phyloP scores from a whole-genome alignment of 1,140 invertebrate genomes.

The Dufourea novaeangliae region DNA sequence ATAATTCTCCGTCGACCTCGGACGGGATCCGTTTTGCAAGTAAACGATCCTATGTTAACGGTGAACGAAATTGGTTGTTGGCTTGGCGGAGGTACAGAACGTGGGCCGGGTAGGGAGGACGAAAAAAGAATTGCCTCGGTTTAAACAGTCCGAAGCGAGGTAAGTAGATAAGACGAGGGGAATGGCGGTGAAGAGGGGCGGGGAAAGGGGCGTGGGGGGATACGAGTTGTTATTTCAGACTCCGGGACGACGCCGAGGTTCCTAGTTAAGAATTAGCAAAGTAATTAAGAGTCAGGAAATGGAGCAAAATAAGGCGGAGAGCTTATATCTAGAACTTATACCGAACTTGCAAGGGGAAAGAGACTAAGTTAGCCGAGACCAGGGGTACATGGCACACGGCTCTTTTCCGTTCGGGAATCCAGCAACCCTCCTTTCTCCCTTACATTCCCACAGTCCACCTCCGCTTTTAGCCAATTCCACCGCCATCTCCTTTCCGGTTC shows the following conservation, averaged over 20 bases:
- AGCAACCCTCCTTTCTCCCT: slow-evolving; percentile 51
- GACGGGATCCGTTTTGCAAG: slow-evolving; percentile 35
- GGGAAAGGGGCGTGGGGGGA: slow-evolving; percentile 33
- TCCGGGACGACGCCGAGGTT: slow-evolving; percentile 68
- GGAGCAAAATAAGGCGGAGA: slow-evolving; percentile 73
- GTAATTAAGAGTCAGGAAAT: slow-evolving; percentile 78
- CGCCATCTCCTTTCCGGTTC: slow-evolving; percentile 54
- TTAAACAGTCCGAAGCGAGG: slow-evolving; percentile 52
- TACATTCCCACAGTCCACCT: slow-evolving; percentile 41
- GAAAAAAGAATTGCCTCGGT: slow-evolving; percentile 54
- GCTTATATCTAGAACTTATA: slow-evolving; percentile 73
- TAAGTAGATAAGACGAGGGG: slow-evolving; percentile 36
- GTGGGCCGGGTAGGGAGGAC: slow-evolving; percentile 19
- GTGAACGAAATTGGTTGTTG: slow-evolving; percentile 57
- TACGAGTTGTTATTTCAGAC: slow-evolving; percentile 75
- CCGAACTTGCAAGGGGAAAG: slow-evolving; percentile 65
- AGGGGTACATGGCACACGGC: slow-evolving; percentile 62
- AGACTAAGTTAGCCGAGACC: slow-evolving; percentile 55
- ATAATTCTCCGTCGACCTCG: slow-evolving; percentile 33
- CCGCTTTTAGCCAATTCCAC: slow-evolving; percentile 45
- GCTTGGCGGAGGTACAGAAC: slow-evolving; percentile 19
- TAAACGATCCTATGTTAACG: slow-evolving; percentile 48
- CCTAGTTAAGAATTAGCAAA: slow-evolving; percentile 76
- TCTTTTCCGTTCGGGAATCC: slow-evolving; percentile 68
- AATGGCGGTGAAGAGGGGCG: slow-evolving; percentile 7